Conservation (phyloP, 2,888 invertebrate genomes). For the Ceriagrion tenellum region DNA sequence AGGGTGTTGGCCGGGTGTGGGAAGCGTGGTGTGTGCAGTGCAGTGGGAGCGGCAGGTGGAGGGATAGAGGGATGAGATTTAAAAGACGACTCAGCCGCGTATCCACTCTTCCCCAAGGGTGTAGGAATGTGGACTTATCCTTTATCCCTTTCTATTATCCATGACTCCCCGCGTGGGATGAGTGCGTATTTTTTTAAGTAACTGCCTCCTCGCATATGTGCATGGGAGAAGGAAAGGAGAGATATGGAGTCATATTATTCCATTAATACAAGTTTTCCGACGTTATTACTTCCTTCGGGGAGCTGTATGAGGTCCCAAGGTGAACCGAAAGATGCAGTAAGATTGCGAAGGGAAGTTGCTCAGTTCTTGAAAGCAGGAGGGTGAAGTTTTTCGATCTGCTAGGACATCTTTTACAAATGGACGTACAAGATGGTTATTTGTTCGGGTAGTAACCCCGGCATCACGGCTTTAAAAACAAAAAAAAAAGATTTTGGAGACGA, state of each 20-base stretch:
- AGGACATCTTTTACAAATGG: background rate
- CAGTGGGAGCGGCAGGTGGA: background rate
- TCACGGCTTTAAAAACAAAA: background rate
- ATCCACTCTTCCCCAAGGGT: background rate
- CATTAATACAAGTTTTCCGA: background rate
- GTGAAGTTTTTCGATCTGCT: background rate
- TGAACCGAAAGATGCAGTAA: background rate
- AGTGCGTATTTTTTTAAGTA: background rate
- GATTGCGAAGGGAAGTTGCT: background rate
- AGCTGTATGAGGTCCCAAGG: background rate
- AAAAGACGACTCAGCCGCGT: background rate
- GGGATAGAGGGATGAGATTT: slow-evolving; percentile 3
- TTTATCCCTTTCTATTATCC: slow-evolving; percentile 3
- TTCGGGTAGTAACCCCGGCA: background rate
- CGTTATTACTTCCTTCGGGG: background rate
- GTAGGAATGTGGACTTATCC: background rate
- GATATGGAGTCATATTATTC: background rate
- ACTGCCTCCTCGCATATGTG: slow-evolving; percentile 1
- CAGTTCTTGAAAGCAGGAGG: background rate
- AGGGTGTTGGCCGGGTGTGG: background rate
- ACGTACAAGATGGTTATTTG: background rate
- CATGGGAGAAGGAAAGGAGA: background rate
- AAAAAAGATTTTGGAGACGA: background rate
- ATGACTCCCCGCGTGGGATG: background rate
- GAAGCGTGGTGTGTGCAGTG: background rate